Evolutionary conservation across 2,797 vertebrate species (phyloP).

Genomic region (Perdix hodgsoniae): DNA sequence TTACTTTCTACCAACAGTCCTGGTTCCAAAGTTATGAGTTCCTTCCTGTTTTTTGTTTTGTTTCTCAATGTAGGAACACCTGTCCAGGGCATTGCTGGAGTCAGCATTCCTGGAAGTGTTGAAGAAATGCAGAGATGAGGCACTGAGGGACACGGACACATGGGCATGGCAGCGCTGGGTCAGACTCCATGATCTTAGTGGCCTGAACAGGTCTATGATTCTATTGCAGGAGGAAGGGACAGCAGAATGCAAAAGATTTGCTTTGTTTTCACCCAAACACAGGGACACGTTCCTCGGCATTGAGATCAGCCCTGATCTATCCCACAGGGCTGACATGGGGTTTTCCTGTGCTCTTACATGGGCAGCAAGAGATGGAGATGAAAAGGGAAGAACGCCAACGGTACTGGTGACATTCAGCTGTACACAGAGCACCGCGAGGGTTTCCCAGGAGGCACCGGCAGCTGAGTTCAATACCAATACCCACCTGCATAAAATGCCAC

Average conservation of each 20-base stretch:
- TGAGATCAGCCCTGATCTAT: background rate
- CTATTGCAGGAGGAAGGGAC: background rate
- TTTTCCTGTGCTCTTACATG: background rate
- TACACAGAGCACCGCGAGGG: accelerated
- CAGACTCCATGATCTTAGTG: background rate
- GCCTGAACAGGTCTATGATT: background rate
- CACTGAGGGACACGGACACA: background rate
- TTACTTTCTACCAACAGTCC: background rate
- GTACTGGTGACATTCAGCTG: background rate
- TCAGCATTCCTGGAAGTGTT: background rate
- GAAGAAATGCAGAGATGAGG: background rate
- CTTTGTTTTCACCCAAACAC: background rate
- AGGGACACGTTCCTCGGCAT: background rate
- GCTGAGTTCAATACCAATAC: background rate
- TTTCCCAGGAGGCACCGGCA: background rate
- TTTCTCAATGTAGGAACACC: background rate
- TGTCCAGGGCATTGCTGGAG: background rate
- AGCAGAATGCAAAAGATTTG: background rate
- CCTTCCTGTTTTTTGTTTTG: no score
- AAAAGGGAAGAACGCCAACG: background rate
- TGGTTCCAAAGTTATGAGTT: background rate
- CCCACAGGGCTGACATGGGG: background rate
- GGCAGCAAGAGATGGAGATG: background rate
- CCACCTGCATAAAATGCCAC: constrained; percentile 32
- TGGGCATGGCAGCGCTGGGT: background rate